Conservation (phyloP, 2,888 invertebrate species). For the Diaprepes abbreviatus region DNA sequence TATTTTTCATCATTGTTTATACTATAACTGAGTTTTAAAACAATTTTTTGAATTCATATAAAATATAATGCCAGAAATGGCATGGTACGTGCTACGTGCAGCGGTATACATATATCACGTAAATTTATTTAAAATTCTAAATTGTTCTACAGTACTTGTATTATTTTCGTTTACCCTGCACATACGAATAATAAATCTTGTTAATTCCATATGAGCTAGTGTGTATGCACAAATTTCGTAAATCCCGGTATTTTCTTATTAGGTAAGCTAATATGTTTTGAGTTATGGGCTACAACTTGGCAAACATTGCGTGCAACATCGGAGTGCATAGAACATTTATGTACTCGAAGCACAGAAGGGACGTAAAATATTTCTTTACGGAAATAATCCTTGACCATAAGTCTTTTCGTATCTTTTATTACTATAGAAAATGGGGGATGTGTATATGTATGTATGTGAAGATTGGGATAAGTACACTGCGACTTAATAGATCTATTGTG, state of each 20-base stretch:
- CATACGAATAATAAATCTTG: constrained; percentile 17
- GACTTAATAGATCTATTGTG: too few species aligned
- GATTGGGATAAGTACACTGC: too few species aligned
- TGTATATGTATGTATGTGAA: too few species aligned
- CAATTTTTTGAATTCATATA: not conserved
- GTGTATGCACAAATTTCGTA: not conserved
- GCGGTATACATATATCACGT: not conserved
- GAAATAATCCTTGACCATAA: too few species aligned
- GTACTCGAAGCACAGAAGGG: too few species aligned
- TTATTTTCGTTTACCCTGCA: constrained; percentile 6
- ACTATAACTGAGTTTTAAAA: too few species aligned
- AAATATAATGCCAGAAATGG: not conserved
- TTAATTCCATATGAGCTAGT: constrained; percentile 4
- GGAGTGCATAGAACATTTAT: not conserved
- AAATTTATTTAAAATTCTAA: not conserved
- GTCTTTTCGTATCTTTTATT: too few species aligned
- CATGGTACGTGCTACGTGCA: not conserved
- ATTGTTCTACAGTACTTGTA: not conserved
- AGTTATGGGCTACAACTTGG: not conserved
- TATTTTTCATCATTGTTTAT: too few species aligned
- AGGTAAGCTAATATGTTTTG: constrained; percentile 13
- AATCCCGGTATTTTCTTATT: constrained; percentile 17
- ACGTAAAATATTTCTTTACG: too few species aligned
- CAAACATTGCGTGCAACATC: not conserved
- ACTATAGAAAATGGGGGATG: too few species aligned